Conservation (phyloP, 2,888 invertebrate genomes). For the Hemicrepidius hirtus region DNA sequence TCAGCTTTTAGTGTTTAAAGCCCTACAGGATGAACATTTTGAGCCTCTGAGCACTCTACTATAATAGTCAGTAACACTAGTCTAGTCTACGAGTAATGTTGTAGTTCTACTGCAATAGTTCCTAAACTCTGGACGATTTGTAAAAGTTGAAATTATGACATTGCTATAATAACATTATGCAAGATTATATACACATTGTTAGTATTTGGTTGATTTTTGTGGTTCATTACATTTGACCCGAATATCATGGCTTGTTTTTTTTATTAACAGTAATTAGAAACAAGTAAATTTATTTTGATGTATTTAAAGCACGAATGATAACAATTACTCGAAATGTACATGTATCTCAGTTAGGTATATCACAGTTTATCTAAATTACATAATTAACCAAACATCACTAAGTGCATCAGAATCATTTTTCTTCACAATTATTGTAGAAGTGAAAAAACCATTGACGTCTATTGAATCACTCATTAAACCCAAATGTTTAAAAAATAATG, state of each 20-base stretch:
- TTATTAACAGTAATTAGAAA: not conserved
- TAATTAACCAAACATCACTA: slow-evolving; percentile 1
- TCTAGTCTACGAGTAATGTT: too few relatives aligned
- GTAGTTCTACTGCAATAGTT: too few relatives aligned
- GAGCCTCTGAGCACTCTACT: too few relatives aligned
- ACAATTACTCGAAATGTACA: slow-evolving; percentile 5
- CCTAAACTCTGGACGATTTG: too few relatives aligned
- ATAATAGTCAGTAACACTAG: too few relatives aligned
- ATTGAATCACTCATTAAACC: not conserved
- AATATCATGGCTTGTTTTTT: not conserved
- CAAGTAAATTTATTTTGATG: not conserved
- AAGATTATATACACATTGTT: too few relatives aligned
- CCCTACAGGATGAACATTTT: too few relatives aligned
- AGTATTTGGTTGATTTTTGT: too few relatives aligned
- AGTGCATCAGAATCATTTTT: not conserved
- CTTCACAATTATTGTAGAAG: not conserved
- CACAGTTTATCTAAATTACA: slow-evolving; percentile 6
- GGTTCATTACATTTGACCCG: not conserved
- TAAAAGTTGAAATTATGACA: too few relatives aligned
- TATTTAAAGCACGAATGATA: not conserved
- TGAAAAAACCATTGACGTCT: slow-evolving; percentile 26
- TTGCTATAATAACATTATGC: too few relatives aligned
- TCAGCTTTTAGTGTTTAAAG: too few relatives aligned
- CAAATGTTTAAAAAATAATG: slow-evolving; percentile 20
- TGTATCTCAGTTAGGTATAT: slow-evolving; percentile 1